Evolutionary conservation across 2,888 invertebrate genomes (phyloP), one percentile per base, ranked within the genome.

Genomic region (Subacronicta megacephala): DNA sequence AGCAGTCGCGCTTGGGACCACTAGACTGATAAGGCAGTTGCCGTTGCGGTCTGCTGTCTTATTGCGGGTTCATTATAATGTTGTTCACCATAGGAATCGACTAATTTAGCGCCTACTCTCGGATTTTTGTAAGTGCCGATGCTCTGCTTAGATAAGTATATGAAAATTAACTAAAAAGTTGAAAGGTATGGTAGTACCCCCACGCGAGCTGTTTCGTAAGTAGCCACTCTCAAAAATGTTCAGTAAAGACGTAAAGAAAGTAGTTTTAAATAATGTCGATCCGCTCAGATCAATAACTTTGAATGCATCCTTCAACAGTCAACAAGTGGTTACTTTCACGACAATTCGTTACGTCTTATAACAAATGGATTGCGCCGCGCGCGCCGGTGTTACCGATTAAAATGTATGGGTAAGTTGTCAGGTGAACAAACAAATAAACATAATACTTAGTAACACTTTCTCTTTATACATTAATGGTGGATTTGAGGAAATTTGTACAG

Each of bases 381-480:
- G 73, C 64, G 56, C 61, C 49, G 52, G 3, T n/a, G n/a, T 62
- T 45, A 73, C 50, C 59, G 49, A 72, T 72, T 74, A 12, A 26
- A 31, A 46, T 57, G 41, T 23, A 65, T 56, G 67, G 62, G 65
- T 49, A 42, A 45, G 44, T 33, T 56, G 46, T 29, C 49, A 41
- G 38, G 26, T 13, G 45, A 55, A 55, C 49, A 43, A 69, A 69
- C 51, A 64, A 69, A 77, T 69, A 72, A 66, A 55, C 43, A 54
- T 50, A 59, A 36, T 18, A 63, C 38, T 71, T 71, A 52, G 64
- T 47, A 69, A 69, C 61, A 75, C 78, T 80, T 76, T 80, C 81
- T 71, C 76, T 63, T 62, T 26, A 31, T 20, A 23, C 1, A 23
- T 17, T 16, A 6, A 18, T 17, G 3, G 15, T 15, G 15, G 26